These are phyloP conservation scores for Cancer borealis DNA, from an alignment of 2,888 invertebrate genomes.

Conservation along the genomic window DNA sequence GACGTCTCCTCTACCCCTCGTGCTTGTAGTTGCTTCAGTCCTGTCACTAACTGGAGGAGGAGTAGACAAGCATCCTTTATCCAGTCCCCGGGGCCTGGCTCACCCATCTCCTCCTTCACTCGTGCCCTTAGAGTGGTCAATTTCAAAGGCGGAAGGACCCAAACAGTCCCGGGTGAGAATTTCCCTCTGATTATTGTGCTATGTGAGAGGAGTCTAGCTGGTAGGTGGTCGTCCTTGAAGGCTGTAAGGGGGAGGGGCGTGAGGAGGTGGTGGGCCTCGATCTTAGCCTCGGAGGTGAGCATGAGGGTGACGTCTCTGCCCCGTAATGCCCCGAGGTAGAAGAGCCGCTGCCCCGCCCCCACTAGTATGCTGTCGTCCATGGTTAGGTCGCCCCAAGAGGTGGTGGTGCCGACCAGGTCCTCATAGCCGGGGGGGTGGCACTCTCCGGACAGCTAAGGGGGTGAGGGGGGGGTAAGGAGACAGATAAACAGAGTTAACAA, in stretches of 20 bases:
- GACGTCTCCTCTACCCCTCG: constrained; percentile 90
- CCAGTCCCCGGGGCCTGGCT: constrained; percentile 78
- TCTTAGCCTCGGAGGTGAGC: constrained; percentile 73
- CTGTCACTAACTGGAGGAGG: constrained; percentile 89
- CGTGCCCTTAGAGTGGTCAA: constrained; percentile 54
- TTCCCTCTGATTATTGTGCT: constrained; percentile 33
- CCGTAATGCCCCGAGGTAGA: constrained; percentile 63
- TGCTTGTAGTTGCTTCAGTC: constrained; percentile 89
- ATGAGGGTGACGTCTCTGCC: constrained; percentile 70
- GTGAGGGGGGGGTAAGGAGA: background rate
- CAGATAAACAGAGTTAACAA: background rate
- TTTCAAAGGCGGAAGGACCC: constrained; percentile 71
- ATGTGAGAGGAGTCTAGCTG: constrained; percentile 28
- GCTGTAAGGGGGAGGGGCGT: constrained; percentile 65
- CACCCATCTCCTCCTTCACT: constrained; percentile 41
- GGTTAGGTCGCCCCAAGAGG: constrained; percentile 57
- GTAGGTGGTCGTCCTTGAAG: constrained; percentile 67
- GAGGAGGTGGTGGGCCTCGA: constrained; percentile 73
- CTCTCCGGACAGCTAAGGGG: constrained; percentile 57
- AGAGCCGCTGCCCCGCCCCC: constrained; percentile 70
- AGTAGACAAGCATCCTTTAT: constrained; percentile 88
- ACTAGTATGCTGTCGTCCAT: constrained; percentile 51
- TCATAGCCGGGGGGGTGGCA: constrained; percentile 63
- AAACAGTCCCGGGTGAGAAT: constrained; percentile 69
- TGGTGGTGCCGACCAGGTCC: constrained; percentile 28